phyloP scores from a whole-genome alignment of 1,140 invertebrate species.

The Colletes latitarsis region DNA sequence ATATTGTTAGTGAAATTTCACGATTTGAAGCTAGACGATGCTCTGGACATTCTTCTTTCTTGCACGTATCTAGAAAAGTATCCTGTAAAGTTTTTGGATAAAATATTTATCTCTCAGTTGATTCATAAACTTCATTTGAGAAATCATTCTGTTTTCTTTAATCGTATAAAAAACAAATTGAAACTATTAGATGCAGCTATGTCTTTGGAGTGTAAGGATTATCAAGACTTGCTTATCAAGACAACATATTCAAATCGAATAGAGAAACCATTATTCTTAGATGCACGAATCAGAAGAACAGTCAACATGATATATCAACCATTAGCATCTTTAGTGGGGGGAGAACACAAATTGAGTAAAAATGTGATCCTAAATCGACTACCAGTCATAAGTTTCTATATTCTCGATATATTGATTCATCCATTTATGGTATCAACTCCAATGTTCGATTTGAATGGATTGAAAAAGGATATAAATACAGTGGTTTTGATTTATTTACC shows the following conservation, averaged over 20 bases:
- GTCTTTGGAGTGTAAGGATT: constrained; percentile 84
- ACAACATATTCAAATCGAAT: constrained; percentile 78
- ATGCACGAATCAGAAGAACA: constrained; percentile 82
- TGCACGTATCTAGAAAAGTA: constrained; percentile 85
- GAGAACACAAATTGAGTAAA: constrained; percentile 78
- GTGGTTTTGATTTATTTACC: constrained; percentile 85
- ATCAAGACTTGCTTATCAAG: constrained; percentile 82
- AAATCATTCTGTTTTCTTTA: constrained; percentile 64
- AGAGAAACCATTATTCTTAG: constrained; percentile 66
- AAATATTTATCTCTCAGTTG: constrained; percentile 85
- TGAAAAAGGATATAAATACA: constrained; percentile 77
- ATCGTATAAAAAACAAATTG: constrained; percentile 80
- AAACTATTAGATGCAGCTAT: constrained; percentile 85
- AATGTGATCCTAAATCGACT: constrained; percentile 81
- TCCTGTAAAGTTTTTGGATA: constrained; percentile 84
- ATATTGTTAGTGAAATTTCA: constrained; percentile 83
- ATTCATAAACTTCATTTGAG: constrained; percentile 82
- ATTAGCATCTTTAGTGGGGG: constrained; percentile 78
- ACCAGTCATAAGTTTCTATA: constrained; percentile 83
- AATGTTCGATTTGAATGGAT: constrained; percentile 78
- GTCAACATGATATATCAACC: constrained; percentile 79
- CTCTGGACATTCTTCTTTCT: constrained; percentile 84
- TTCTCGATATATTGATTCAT: constrained; percentile 85
- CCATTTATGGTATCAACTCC: constrained; percentile 70
- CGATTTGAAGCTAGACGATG: constrained; percentile 83